A percentile compares a stretch with the other conserved stretches of the same genome.
Conservation (phyloP, 2,797 vertebrate species). For the Bryconaethiops microstoma region DNA sequence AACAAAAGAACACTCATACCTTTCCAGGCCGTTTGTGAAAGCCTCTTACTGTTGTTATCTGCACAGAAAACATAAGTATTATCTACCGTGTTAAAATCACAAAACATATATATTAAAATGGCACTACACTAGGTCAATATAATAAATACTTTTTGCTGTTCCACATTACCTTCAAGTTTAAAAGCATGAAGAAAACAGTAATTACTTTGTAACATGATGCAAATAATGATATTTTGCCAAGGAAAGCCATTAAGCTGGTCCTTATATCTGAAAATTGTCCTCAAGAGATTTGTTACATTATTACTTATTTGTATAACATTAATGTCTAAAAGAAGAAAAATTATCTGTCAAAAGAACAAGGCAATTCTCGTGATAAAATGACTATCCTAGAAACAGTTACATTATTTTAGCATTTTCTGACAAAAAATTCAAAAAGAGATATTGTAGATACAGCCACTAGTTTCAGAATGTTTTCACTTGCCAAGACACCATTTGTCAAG, state of each 20-base stretch:
- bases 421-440: too few relatives aligned
- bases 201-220: not conserved
- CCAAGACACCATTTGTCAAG: too few relatives aligned
- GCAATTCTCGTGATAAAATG: too few relatives aligned
- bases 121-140: not conserved
- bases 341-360: too few relatives aligned
- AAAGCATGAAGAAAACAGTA: not conserved
- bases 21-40: conserved; percentile 95
- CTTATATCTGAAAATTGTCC: too few relatives aligned
- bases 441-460: too few relatives aligned
- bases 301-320: too few relatives aligned
- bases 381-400: too few relatives aligned
- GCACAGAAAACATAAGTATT: conserved; percentile 41
- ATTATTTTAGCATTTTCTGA: too few relatives aligned
- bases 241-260: not conserved
- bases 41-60: conserved; percentile 69
- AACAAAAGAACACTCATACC: conserved; percentile 73
- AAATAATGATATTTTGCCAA: not conserved
- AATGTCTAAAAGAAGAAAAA: too few relatives aligned
- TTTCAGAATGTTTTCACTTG: too few relatives aligned
- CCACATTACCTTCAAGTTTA: not conserved
- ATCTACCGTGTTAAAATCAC: conserved; percentile 1
- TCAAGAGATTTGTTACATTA: too few relatives aligned
- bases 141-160: not conserved
- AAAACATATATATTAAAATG: not conserved